Evolutionary conservation across 2,888 invertebrate genomes (phyloP).

Genomic region (Xestia ashworthii): DNA sequence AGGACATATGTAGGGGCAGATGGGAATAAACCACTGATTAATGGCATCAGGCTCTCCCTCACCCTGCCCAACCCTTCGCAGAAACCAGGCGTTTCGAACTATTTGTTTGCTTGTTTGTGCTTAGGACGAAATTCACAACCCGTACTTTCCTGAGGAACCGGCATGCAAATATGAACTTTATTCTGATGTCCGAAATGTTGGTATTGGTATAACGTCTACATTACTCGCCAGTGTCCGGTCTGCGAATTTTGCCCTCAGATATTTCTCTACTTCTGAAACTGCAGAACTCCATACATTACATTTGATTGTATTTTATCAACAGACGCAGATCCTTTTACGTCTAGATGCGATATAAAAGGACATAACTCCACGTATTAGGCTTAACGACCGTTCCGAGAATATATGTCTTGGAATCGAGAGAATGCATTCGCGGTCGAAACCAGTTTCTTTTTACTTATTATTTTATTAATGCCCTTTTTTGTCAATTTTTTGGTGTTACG

Average conservation of each 20-base stretch:
- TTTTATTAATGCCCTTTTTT: slow-evolving; percentile 14
- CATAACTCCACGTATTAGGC: slow-evolving; percentile 34
- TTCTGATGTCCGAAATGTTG: neutral
- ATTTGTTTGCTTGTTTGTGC: too few species aligned
- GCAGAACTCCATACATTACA: neutral
- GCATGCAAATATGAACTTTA: neutral
- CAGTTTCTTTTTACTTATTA: neutral
- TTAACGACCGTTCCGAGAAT: slow-evolving; percentile 30
- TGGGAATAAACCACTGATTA: too few species aligned
- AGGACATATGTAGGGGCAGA: too few species aligned
- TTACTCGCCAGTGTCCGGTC: neutral
- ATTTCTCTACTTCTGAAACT: neutral
- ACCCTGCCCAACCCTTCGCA: too few species aligned
- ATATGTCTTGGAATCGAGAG: neutral
- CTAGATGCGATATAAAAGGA: slow-evolving; percentile 1
- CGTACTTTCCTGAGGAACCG: too few species aligned
- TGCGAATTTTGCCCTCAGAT: neutral
- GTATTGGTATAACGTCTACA: neutral
- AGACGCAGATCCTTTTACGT: neutral
- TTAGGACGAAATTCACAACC: too few species aligned
- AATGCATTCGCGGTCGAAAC: slow-evolving; percentile 3
- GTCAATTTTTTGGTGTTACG: neutral
- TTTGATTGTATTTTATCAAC: slow-evolving; percentile 6
- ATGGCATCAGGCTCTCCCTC: too few species aligned
- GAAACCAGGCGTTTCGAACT: too few species aligned